Base-by-base conservation (phyloP, 64 coral and sea anemone species). In the Stylophora pistillata region DNA sequence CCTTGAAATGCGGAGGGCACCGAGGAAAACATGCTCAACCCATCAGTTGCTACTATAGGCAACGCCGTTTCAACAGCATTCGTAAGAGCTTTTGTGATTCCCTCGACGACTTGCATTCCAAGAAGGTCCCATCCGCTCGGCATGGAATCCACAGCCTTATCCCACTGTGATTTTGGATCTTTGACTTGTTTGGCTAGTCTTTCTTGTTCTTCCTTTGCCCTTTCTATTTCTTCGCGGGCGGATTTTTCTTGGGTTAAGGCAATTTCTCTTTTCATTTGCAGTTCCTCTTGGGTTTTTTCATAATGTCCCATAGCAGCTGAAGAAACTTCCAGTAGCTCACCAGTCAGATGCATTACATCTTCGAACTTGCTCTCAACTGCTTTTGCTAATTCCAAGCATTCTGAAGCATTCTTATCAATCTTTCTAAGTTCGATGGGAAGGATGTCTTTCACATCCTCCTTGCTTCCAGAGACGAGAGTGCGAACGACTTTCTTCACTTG, bases 401-500 rank as follows among this genome's bases (percentile, higher is more conserved):
- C 76, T 29, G 53, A 15, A 78, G 76, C 0, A 1, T 30, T 78
- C 54, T 54, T n/a, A 1, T 78, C 76, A 78, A 78, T 78, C 53
- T 78, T 78, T 56, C 76, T 54, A 15, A 78, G 76, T 78, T 78
- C 76, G 55, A 78, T 78, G 28, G 76, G 76, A 57, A 78, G 76
- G 27, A 78, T 28, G 4, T 78, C 76, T 78, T 57, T 56, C 13
- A 78, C 76, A 57, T 78, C 76, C 76, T 78, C 76, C 17, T 58
- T 54, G 27, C 76, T 78, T 78, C 76, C 76, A 4, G 9, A n/a
- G 41, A 78, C 76, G 20, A 78, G 76, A 57, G 53, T 78, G 28
- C 54, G 76, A 26, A 57, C 76, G 57, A 78, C 53, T 78, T 78
- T 78, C 54, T 78, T 78, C 76, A 78, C 76, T 17, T 78, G 76